A percentile compares a stretch with the other conserved stretches of the same genome.
Evolutionary conservation across 2,113 vertebrate genomes (phyloP).

Genomic region (Rhinoderma darwinii): DNA sequence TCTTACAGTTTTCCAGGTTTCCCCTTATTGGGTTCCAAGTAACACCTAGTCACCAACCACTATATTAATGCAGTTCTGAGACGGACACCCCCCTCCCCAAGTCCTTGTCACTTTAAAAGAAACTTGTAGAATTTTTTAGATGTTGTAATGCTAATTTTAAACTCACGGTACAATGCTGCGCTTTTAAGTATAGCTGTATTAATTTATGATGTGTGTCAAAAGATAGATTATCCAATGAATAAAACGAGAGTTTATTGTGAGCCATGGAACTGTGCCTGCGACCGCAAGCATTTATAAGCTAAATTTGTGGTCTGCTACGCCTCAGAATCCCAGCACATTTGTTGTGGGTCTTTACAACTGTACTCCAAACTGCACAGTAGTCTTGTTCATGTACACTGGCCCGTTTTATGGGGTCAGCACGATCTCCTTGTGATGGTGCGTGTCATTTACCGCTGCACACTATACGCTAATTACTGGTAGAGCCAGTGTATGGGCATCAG

Average conservation of each 20-base stretch:
- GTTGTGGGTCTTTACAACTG: neutral
- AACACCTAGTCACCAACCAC: neutral
- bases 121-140: neutral
- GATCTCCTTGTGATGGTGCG: neutral
- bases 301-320: constrained; percentile 2
- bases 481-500: neutral
- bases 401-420: constrained; percentile 12
- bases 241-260: neutral
- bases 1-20: too few relatives aligned
- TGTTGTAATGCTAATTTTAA: neutral
- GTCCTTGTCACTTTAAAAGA: neutral
- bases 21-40: too few relatives aligned
- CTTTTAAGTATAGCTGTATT: constrained; percentile 15
- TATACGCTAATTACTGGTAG: constrained; percentile 38
- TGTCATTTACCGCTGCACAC: constrained; percentile 25
- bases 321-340: neutral
- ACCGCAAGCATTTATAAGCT: neutral
- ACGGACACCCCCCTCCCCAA: too few relatives aligned
- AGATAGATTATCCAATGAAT: constrained; percentile 9
- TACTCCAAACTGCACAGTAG: constrained; percentile 19
- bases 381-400: constrained; percentile 22
- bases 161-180: neutral
- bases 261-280: neutral
- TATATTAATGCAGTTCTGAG: neutral
- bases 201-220: constrained; percentile 20